A percentile compares a stretch with the other conserved stretches of the same genome.
phyloP scores from a whole-genome alignment of 2,888 invertebrate genomes.

The Drosophila antonietae region DNA sequence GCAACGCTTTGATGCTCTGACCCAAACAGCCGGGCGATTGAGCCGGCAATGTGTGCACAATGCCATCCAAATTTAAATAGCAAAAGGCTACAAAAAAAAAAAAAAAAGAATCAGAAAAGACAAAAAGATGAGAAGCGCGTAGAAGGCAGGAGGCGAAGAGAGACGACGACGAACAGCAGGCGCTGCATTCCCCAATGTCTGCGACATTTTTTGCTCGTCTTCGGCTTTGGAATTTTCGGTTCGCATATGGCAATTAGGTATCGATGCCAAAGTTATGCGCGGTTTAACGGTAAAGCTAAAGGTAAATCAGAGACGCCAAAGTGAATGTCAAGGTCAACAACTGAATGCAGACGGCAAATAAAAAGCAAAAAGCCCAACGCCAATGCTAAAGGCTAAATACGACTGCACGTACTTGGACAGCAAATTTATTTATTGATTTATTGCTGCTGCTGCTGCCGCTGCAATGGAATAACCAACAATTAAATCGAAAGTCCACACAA shows the following conservation, averaged over 20 bases:
- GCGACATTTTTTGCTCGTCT: slow-evolving; percentile 68
- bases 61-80: slow-evolving; percentile 81
- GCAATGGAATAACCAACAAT: slow-evolving; percentile 72
- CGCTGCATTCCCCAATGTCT: slow-evolving; percentile 72
- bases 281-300: slow-evolving; percentile 55
- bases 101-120: slow-evolving; percentile 14
- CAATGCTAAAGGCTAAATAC: slow-evolving; percentile 10
- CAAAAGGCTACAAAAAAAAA: slow-evolving; percentile 37
- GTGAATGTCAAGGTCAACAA: slow-evolving; percentile 69
- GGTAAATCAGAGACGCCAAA: slow-evolving; percentile 15
- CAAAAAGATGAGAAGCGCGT: slow-evolving; percentile 9
- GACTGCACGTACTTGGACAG: slow-evolving; percentile 16
- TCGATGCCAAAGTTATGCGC: slow-evolving; percentile 34
- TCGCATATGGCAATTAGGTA: slow-evolving; percentile 64
- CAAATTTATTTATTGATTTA: slow-evolving; percentile 72
- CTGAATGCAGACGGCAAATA: slow-evolving; percentile 20
- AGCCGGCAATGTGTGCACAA: slow-evolving; percentile 67
- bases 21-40: slow-evolving; percentile 45
- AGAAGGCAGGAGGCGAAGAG: not conserved
- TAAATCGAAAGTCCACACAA: slow-evolving; percentile 42
- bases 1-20: slow-evolving; percentile 59
- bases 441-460: slow-evolving; percentile 38
- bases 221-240: slow-evolving; percentile 42
- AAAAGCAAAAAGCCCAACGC: slow-evolving; percentile 5
- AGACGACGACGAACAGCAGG: not conserved